phyloP scores from a whole-genome alignment of 2,797 vertebrate species.

The Carapus acus region DNA sequence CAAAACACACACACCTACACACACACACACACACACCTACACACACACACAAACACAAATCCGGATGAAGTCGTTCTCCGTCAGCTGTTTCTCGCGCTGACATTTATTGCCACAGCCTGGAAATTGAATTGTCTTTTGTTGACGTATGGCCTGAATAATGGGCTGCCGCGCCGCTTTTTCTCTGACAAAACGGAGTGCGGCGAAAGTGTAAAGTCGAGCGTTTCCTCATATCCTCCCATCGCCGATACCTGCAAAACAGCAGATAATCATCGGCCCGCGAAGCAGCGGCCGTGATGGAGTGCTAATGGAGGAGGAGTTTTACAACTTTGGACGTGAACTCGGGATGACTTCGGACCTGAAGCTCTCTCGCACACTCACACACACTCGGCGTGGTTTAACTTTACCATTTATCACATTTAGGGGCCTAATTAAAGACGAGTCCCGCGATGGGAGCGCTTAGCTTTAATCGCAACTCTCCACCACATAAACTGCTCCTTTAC shows the following conservation, averaged over 20 bases:
- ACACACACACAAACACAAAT: slow-evolving; percentile 3
- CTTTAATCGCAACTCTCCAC: too few relatives aligned
- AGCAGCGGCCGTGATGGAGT: slow-evolving; percentile 2
- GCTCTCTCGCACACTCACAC: too few relatives aligned
- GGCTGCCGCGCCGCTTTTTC: slow-evolving; percentile 12
- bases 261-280: slow-evolving; percentile 17
- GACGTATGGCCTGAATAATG: slow-evolving; percentile 38
- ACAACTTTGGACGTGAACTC: too few relatives aligned
- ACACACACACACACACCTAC: too few relatives aligned
- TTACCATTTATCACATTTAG: too few relatives aligned
- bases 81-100: slow-evolving; percentile 40
- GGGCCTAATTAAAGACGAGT: too few relatives aligned
- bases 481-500: too few relatives aligned
- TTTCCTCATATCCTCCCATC: slow-evolving; percentile 24
- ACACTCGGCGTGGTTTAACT: too few relatives aligned
- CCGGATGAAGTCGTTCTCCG: slow-evolving; percentile 16
- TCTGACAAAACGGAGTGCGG: slow-evolving; percentile 5
- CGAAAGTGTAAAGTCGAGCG: slow-evolving; percentile 23
- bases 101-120: slow-evolving; percentile 33
- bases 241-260: slow-evolving; percentile 13
- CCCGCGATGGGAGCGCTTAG: too few relatives aligned
- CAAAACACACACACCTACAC: too few relatives aligned
- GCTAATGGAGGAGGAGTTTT: not conserved
- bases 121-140: slow-evolving; percentile 47
- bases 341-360: too few relatives aligned